A percentile compares a stretch with the other conserved stretches of the same genome.
These are phyloP conservation scores for Cheilosia variabilis DNA, from an alignment of 2,888 invertebrate species.

Conservation along the genomic window DNA sequence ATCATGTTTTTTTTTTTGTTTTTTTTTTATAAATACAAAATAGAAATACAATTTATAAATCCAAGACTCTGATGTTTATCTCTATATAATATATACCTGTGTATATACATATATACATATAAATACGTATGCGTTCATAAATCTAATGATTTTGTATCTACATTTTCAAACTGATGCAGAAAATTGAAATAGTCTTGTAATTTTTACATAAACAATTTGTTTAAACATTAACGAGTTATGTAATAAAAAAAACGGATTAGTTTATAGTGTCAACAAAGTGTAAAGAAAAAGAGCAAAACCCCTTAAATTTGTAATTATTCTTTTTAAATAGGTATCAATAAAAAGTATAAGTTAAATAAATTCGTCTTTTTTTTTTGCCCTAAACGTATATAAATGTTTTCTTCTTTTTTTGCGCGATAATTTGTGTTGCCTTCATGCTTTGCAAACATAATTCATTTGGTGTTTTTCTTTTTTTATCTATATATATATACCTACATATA, in stretches of 20 bases:
- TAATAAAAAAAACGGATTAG: slow-evolving; percentile 1
- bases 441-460: slow-evolving; percentile 45
- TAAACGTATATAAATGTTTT: slow-evolving; percentile 27
- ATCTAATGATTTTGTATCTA: slow-evolving; percentile 52
- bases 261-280: slow-evolving; percentile 16
- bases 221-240: slow-evolving; percentile 14
- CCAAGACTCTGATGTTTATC: slow-evolving; percentile 47
- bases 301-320: slow-evolving; percentile 53
- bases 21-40: slow-evolving; percentile 32
- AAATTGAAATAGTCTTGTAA: slow-evolving; percentile 31
- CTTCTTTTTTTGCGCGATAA: slow-evolving; percentile 42
- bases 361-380: slow-evolving; percentile 56
- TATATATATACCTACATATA: background rate
- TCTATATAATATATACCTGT: slow-evolving; percentile 35
- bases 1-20: slow-evolving; percentile 23
- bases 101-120: slow-evolving; percentile 47
- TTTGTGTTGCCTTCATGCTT: slow-evolving; percentile 33
- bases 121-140: slow-evolving; percentile 29
- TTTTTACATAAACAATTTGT: background rate
- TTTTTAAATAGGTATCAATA: slow-evolving; percentile 49
- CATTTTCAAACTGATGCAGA: slow-evolving; percentile 13
- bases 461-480: slow-evolving; percentile 26
- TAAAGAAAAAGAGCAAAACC: slow-evolving; percentile 22
- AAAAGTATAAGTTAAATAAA: slow-evolving; percentile 48
- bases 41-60: slow-evolving; percentile 54